Base-by-base conservation (phyloP, 2,888 invertebrate genomes). In the Folsomia candida region DNA sequence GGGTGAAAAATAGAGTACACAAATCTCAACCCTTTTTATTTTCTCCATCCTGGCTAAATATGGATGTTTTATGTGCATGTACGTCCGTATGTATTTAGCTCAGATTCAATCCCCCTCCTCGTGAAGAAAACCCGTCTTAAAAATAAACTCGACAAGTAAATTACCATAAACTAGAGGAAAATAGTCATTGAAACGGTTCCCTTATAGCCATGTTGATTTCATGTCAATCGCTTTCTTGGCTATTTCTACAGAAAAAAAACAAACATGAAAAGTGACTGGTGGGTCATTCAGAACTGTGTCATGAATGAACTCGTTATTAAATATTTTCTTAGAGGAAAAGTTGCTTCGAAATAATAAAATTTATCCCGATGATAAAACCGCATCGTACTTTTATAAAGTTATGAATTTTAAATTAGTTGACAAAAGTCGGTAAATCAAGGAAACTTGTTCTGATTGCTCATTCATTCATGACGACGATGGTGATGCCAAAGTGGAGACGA, bases 381-480 rank as follows among this genome's bases (percentile, higher is more conserved):
- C 37, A 37, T 9, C 37, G 4, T 37, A n/a, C 14, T 37, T 37
- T 37, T 37, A 37, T 14, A 37, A 37, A 37, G 14, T 37, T 37
- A 51, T 69, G 26, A 61, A 68, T 61, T 1, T 26, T 51, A 61
- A 62, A 62, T 68, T 62, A 68, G 25, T n/a, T 51, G 62, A 14
- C 62, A 62, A 27, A 61, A 37, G 57, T 27, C 28, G 54, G 61
- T 68, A 68, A 68, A 51, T 68, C 62, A 68, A 62, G 57, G 62
- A 47, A 37, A 51, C 60, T 59, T 51, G 26, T 62, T 51, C 54
- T 51, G 20, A 37, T 4, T 37, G 4, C 37, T 37, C 37, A 37
- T 37, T 14, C 14, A 37, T 37, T 37, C 37, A 37, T 37, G n/a
- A n/a, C n/a, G n/a, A n/a, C n/a, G n/a, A n/a, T n/a, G n/a, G n/a